Evolutionary conservation across 2,113 vertebrate species (phyloP).

Genomic region (Colius striatus): DNA sequence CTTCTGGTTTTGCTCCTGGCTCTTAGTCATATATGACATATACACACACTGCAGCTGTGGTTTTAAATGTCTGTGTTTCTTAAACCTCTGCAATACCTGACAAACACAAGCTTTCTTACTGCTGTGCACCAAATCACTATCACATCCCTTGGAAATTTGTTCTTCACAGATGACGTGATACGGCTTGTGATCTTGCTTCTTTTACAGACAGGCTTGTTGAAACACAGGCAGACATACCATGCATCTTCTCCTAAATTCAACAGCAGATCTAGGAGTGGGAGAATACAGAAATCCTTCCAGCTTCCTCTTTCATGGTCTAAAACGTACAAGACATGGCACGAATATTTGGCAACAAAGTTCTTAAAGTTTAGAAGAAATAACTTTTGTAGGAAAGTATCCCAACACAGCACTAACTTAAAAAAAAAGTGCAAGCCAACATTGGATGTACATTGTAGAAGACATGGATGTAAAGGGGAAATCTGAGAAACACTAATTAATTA

Average conservation of each 20-base stretch:
- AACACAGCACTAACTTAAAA: background rate
- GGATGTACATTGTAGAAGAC: background rate
- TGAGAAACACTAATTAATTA: background rate
- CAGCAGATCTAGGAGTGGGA: background rate
- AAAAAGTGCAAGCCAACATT: background rate
- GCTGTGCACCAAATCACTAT: background rate
- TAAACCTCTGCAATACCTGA: background rate
- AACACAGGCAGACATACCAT: background rate
- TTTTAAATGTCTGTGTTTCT: background rate
- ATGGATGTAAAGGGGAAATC: background rate
- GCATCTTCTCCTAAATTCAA: background rate
- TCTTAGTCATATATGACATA: background rate
- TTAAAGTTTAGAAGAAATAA: background rate
- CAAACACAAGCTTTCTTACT: background rate
- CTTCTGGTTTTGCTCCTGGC: background rate
- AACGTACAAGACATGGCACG: background rate
- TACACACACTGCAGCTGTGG: fast-evolving
- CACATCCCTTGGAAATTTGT: background rate
- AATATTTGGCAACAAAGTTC: background rate
- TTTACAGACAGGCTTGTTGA: background rate
- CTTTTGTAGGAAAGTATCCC: background rate
- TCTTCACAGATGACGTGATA: background rate
- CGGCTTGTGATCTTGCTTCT: background rate
- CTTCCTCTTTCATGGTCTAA: background rate
- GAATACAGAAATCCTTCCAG: background rate